A percentile compares a stretch with the other conserved stretches of the same genome.
Evolutionary conservation across 2,888 invertebrate species (phyloP).

Genomic region (Isoperla grammatica): DNA sequence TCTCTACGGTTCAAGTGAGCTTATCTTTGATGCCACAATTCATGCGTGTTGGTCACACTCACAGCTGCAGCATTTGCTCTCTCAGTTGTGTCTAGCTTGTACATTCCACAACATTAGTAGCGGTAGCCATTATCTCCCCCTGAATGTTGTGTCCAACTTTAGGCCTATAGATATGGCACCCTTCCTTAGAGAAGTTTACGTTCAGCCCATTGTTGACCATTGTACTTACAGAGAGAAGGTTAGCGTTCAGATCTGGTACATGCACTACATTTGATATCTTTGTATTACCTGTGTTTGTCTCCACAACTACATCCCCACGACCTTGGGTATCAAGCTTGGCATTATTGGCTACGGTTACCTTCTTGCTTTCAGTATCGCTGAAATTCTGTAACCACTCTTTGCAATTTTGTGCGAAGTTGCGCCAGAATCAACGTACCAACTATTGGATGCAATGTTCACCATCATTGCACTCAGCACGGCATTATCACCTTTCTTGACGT

Average conservation of each 20-base stretch:
- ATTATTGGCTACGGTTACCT: conserved; percentile 4
- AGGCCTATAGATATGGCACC: neutral
- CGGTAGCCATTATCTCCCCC: neutral
- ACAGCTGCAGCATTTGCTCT: neutral
- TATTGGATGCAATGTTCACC: neutral
- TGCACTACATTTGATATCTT: conserved; percentile 11
- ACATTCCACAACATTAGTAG: conserved; percentile 8
- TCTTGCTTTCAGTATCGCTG: neutral
- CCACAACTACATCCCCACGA: conserved; percentile 18
- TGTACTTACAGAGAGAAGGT: conserved; percentile 2
- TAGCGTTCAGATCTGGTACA: conserved; percentile 8
- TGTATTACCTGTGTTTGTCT: neutral
- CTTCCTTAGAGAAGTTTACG: neutral
- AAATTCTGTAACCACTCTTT: conserved; percentile 7
- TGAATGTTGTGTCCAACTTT: neutral
- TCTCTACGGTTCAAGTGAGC: conserved; percentile 30
- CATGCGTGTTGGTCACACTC: neutral
- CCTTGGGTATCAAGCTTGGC: no score
- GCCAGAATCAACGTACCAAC: conserved; percentile 28
- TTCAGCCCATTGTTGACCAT: neutral
- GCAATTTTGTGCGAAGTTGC: conserved; percentile 31
- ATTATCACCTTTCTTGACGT: neutral
- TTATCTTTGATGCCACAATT: neutral
- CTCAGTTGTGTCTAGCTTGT: conserved; percentile 2
- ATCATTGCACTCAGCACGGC: neutral